Base-by-base conservation (phyloP, 2,797 vertebrate species). In the Lepus oiostolus region DNA sequence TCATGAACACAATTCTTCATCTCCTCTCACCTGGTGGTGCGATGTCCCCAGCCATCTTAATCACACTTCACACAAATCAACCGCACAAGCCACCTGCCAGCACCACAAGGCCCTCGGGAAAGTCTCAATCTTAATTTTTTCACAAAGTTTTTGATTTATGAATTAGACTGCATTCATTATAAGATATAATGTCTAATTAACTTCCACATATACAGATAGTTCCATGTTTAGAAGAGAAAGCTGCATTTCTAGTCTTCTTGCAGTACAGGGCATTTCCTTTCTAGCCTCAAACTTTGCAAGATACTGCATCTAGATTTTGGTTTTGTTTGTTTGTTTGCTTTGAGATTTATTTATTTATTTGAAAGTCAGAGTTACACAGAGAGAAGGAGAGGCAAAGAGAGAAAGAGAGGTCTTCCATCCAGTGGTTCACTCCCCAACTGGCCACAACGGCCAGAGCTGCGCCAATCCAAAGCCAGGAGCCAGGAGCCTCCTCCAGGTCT, bases 1-100 rank as follows among this genome's bases (percentile, higher is more conserved):
- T 94, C 88, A 87, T 88, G 68, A 85, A 81, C 63, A 71, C 83
- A 83, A 87, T 71, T 95, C 97, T 95, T 97, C 93, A 97, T 94
- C 24, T 95, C 24, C 70, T 47, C 81, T 35, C 88, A 93, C 42
- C 81, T 95, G 26, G 19, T 96, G 72, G 72, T 88, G 54, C 21
- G n/a, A 22, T 92, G 87, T 89, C 65, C 82, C 89, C 86, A 35
- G 47, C 92, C 94, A 83, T 81, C 71, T 90, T 95, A 97, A 94
- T 95, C 91, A 96, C 3, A 21, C 62, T 85, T 92, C 93, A 91
- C 62, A 72, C 62, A 97, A 94, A 95, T 83, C 91, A 90, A 79
- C n/a, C 26, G 7, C 24, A 91, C 30, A 75, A 50, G 80, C 35
- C 95, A 95, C 96, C 38, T 71, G 13, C 77, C 77, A 92, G 67